Conservation (phyloP, 1,140 invertebrate species). For the Caerostris extrusa region DNA sequence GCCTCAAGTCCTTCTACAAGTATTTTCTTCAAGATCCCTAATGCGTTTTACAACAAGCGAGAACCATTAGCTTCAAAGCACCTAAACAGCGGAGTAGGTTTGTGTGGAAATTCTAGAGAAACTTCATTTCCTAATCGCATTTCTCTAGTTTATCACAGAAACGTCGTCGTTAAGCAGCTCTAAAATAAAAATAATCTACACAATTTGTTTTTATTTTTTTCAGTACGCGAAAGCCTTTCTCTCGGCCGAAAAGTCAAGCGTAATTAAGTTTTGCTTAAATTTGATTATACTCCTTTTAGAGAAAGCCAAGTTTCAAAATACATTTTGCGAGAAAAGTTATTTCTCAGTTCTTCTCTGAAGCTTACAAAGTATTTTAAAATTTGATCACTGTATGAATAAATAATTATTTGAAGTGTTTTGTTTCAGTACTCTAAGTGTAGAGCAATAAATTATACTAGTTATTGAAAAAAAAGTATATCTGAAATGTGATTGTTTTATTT, state of each 20-base stretch:
- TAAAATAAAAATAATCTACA: constrained; percentile 37
- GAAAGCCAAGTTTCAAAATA: not conserved
- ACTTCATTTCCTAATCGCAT: constrained; percentile 55
- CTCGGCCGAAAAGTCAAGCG: not conserved
- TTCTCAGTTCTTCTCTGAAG: not conserved
- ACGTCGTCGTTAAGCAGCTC: constrained; percentile 39
- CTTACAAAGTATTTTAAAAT: constrained; percentile 6
- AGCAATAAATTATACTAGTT: not conserved
- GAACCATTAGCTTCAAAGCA: constrained; percentile 34
- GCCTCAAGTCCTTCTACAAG: not conserved
- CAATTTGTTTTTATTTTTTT: constrained; percentile 34
- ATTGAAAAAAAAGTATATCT: too few species aligned
- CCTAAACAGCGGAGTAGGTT: not conserved
- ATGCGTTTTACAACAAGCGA: constrained; percentile 37
- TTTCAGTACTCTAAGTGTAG: not conserved
- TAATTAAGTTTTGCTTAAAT: constrained; percentile 32
- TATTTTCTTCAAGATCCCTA: not conserved
- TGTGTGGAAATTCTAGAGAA: constrained; percentile 32
- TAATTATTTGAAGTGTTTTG: not conserved
- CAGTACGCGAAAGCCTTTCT: not conserved
- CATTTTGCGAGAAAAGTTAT: not conserved
- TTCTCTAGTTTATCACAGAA: constrained; percentile 48
- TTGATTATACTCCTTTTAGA: not conserved
- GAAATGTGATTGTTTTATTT: too few species aligned
- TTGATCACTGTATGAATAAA: not conserved